These are phyloP conservation scores for Heliangelus exortis DNA, from an alignment of 2,797 vertebrate genomes.

Conservation along the genomic window DNA sequence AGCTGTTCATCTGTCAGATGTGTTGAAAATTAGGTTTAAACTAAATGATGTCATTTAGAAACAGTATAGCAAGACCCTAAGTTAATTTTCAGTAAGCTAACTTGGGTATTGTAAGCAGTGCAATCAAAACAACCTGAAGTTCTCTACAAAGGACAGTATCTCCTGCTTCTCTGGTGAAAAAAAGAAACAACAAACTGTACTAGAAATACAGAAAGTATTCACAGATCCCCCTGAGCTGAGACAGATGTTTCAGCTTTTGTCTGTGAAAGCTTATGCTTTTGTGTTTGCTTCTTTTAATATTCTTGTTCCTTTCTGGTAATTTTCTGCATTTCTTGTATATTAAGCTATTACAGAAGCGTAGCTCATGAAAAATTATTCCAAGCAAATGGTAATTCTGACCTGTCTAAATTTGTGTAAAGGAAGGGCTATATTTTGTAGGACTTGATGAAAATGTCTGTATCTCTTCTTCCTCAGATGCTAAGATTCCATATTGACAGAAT, in stretches of 20 bases:
- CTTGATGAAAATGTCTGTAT: neutral
- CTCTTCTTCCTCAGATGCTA: constrained; percentile 38
- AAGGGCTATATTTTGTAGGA: constrained; percentile 47
- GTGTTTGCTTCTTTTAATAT: constrained; percentile 64
- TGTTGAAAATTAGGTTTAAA: neutral
- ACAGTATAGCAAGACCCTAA: neutral
- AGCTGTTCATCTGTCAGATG: constrained; percentile 16
- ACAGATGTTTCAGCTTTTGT: constrained; percentile 50
- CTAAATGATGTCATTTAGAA: neutral
- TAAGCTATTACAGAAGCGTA: constrained; percentile 14
- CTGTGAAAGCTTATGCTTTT: constrained; percentile 49
- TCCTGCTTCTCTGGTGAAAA: constrained; percentile 16
- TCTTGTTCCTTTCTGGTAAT: constrained; percentile 18
- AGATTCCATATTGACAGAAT: constrained; percentile 25
- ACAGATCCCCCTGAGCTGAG: constrained; percentile 18
- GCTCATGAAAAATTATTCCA: constrained; percentile 18
- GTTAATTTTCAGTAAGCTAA: neutral
- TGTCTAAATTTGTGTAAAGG: constrained; percentile 44
- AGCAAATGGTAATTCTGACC: neutral
- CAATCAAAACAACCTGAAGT: neutral
- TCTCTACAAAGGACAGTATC: neutral
- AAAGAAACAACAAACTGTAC: neutral
- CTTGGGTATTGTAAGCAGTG: neutral
- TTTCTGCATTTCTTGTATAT: constrained; percentile 64
- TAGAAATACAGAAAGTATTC: constrained; percentile 55